Base-by-base conservation (phyloP, 2,888 invertebrate species). In the Isoperla grammatica region DNA sequence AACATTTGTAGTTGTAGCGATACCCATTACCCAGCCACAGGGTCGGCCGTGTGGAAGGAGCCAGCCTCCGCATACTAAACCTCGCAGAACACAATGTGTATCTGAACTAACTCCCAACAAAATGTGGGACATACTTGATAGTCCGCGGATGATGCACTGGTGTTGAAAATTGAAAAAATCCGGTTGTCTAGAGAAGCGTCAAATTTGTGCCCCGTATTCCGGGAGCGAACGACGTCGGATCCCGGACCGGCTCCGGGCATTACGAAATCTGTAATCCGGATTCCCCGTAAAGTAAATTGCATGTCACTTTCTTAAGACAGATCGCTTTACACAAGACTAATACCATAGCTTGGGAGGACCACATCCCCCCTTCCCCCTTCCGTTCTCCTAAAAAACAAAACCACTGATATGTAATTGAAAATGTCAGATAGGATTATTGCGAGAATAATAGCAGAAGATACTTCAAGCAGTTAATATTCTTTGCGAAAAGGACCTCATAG, bases 101-200 rank as follows among this genome's bases (percentile, higher is more conserved):
- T 29, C 29, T 4, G 29, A 29, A n/a, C n/a, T n/a, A n/a, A n/a
- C n/a, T 29, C 5, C 29, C 29, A 8, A 8, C 29, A 8, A 29
- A 29, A 29, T 29, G 29, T 29, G 29, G 29, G 29, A 4, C 29
- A 29, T 29, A 29, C 29, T 29, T 29, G 4, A 29, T 29, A 29
- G 29, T 29, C 29, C 4, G 29, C 4, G 29, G 29, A 29, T 37
- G 54, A 6, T 40, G 20, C 42, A 42, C 39, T 20, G 53, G 37
- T 37, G 48, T 42, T 53, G 59, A 59, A 59, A 59, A 59, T 59
- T 53, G 59, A 54, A 59, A 59, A 58, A 54, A 59, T 54, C 59
- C 59, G 15, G 37, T 13, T 43, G 43, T 46, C 37, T 17, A 50
- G 9, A 37, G 43, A 35, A 59, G 59, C 59, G 54, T 40, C 45